These are phyloP conservation scores for Buathra laborator DNA, from an alignment of 2,888 invertebrate species.

Conservation along the genomic window DNA sequence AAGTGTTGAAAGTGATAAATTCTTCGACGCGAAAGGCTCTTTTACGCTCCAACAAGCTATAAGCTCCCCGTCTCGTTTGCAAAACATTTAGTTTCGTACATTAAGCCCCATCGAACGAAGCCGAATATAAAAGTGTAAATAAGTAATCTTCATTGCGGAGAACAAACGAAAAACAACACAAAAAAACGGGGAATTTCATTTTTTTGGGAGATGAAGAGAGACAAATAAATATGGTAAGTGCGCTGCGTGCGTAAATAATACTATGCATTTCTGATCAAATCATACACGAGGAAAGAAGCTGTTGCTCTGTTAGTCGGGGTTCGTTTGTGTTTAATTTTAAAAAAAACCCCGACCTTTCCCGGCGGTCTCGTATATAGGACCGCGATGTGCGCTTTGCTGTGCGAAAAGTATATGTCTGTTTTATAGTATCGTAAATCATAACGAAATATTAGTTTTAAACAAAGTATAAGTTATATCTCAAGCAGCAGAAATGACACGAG, in stretches of 20 bases:
- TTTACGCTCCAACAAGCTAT: not conserved
- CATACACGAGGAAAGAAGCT: slow-evolving; percentile 54
- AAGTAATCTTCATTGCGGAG: slow-evolving; percentile 26
- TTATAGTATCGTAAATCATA: slow-evolving; percentile 21
- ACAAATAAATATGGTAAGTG: slow-evolving; percentile 52
- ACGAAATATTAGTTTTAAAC: slow-evolving; percentile 26
- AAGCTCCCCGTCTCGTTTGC: not conserved
- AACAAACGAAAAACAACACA: not conserved
- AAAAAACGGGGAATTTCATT: slow-evolving; percentile 8
- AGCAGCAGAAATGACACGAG: slow-evolving; percentile 69
- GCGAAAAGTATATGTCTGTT: slow-evolving; percentile 48
- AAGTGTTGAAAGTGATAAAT: not conserved
- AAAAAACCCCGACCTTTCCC: slow-evolving; percentile 48
- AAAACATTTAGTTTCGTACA: slow-evolving; percentile 20
- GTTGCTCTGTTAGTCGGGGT: slow-evolving; percentile 50
- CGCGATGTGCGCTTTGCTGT: slow-evolving; percentile 49
- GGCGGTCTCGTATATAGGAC: not conserved
- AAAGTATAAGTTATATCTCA: slow-evolving; percentile 22
- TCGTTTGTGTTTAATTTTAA: slow-evolving; percentile 13
- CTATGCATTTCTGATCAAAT: slow-evolving; percentile 32
- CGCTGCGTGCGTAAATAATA: slow-evolving; percentile 60
- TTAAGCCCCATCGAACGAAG: slow-evolving; percentile 28
- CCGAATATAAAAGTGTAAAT: slow-evolving; percentile 30
- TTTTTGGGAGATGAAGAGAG: slow-evolving; percentile 34
- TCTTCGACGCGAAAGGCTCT: not conserved